Evolutionary conservation across 2,888 invertebrate species (phyloP).

Genomic region (Hydraecia micacea): DNA sequence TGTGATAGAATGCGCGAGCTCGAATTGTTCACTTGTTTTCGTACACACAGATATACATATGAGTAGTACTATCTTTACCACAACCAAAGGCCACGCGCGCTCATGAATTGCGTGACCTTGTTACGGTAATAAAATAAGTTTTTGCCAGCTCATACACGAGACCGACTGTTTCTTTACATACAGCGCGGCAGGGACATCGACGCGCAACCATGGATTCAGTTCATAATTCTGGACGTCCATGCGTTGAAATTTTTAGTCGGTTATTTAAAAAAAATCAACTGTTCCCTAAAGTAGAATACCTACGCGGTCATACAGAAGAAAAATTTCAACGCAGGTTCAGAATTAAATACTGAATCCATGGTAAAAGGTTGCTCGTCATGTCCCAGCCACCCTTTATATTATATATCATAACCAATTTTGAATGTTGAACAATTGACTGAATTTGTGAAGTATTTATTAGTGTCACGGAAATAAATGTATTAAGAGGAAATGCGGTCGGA

Average conservation of each 20-base stretch:
- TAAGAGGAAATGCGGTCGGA: no score
- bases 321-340: neutral
- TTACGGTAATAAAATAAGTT: neutral
- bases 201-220: neutral
- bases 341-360: neutral
- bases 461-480: slow-evolving; percentile 7
- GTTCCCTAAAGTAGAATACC: neutral
- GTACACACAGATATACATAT: neutral
- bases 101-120: neutral
- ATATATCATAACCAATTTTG: neutral
- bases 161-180: neutral
- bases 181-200: neutral
- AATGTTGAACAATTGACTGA: neutral
- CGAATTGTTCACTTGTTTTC: neutral
- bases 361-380: neutral
- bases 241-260: neutral
- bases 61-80: no score
- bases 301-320: neutral
- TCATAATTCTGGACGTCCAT: neutral
- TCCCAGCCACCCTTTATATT: neutral
- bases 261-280: no score
- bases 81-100: neutral
- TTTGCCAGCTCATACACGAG: neutral
- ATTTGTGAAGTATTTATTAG: slow-evolving; percentile 2
- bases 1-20: neutral